A percentile compares a stretch with the other conserved stretches of the same genome.
Evolutionary conservation across 2,113 vertebrate species (phyloP).

Genomic region (Opisthocomus hoazin): DNA sequence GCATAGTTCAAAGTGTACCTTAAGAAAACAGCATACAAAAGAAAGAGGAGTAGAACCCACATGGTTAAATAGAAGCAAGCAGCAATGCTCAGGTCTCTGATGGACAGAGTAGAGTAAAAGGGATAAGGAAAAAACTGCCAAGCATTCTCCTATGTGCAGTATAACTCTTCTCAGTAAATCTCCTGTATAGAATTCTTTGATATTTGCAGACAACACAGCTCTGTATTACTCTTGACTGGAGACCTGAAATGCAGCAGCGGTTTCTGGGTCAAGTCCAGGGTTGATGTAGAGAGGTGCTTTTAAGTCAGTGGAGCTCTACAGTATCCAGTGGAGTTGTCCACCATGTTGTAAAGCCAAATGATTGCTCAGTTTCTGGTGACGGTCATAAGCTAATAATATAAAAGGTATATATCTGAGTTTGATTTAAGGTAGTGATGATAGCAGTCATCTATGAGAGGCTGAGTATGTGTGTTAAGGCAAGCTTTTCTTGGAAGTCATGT

Average conservation of each 20-base stretch:
- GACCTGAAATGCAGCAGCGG: not conserved
- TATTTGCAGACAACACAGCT: not conserved
- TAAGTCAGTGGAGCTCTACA: not conserved
- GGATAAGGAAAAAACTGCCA: not conserved
- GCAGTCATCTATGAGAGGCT: not conserved
- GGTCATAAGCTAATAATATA: not conserved
- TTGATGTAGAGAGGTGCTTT: not conserved
- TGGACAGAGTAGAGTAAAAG: not conserved
- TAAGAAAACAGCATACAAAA: not conserved
- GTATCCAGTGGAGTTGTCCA: not conserved
- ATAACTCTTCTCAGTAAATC: not conserved
- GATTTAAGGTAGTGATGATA: not conserved
- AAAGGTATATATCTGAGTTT: not conserved
- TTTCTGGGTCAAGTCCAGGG: not conserved
- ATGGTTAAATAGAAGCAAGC: not conserved
- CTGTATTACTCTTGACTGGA: not conserved
- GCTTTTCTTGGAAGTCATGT: not conserved
- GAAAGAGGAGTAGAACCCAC: not conserved
- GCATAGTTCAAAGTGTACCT: not conserved
- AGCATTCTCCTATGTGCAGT: not conserved
- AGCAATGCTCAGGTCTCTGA: not conserved
- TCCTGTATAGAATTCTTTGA: not conserved
- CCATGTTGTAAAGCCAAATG: accelerated
- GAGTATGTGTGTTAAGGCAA: not conserved
- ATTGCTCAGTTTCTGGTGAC: not conserved